Conservation (phyloP, 2,888 invertebrate genomes). For the Tinea semifulvella region DNA sequence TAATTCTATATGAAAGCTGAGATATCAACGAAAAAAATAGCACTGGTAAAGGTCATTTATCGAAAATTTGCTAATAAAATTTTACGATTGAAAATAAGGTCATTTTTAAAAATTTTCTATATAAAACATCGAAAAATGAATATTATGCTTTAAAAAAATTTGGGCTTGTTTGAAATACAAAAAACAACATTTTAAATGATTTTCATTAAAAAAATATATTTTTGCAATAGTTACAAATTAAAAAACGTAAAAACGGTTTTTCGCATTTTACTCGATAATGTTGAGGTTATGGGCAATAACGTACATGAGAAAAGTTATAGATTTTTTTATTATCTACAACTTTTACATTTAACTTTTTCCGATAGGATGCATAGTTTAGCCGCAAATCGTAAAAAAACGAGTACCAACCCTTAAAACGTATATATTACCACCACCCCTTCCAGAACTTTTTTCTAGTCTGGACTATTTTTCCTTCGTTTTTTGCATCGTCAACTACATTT, state of each 20-base stretch:
- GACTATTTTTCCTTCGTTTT: too few species aligned
- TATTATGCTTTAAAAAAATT: neutral
- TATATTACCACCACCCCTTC: neutral
- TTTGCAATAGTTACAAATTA: neutral
- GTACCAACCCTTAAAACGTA: neutral
- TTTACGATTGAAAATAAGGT: neutral
- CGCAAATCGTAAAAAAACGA: neutral
- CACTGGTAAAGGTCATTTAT: neutral
- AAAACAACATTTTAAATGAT: too few species aligned
- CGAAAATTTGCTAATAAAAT: neutral
- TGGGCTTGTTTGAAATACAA: too few species aligned
- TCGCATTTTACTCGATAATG: too few species aligned
- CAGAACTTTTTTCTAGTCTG: neutral
- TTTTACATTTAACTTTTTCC: too few species aligned
- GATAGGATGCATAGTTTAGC: too few species aligned
- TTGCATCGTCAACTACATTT: too few species aligned
- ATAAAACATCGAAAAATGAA: neutral
- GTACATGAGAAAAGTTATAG: too few species aligned
- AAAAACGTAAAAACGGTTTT: neutral
- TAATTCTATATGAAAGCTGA: neutral
- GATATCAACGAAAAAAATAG: neutral
- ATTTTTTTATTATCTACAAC: too few species aligned
- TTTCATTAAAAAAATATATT: neutral
- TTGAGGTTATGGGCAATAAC: too few species aligned
- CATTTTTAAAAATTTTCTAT: neutral